A percentile compares a stretch with the other conserved stretches of the same genome.
Evolutionary conservation across 2,113 vertebrate genomes (phyloP).

Genomic region (Rhadina sibilatrix): DNA sequence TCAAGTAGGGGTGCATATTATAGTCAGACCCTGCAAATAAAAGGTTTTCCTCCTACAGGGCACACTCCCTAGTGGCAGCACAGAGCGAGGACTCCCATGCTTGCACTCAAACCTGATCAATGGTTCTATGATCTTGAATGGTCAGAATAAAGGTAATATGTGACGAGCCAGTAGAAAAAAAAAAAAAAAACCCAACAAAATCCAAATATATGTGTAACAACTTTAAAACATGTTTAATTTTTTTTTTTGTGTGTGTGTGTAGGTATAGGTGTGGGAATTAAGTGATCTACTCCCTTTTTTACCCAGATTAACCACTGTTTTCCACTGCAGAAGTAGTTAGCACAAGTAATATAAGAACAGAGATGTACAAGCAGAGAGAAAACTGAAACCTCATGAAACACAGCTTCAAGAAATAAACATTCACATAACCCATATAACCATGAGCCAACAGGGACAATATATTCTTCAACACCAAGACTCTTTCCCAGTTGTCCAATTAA

Average conservation of each 20-base stretch:
- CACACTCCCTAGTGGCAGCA: neutral
- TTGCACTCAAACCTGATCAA: neutral
- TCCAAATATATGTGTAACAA: neutral
- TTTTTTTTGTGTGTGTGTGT: neutral
- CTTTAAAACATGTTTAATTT: neutral
- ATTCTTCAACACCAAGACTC: neutral
- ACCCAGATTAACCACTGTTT: neutral
- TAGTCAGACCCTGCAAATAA: neutral
- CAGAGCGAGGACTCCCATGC: neutral
- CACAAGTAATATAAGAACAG: neutral
- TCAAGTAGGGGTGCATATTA: neutral
- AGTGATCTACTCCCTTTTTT: neutral
- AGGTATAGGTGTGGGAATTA: neutral
- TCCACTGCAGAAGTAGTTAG: neutral
- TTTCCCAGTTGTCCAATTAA: neutral
- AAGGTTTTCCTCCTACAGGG: neutral
- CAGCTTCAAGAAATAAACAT: neutral
- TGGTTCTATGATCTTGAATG: neutral
- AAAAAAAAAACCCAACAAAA: neutral
- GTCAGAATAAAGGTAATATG: neutral
- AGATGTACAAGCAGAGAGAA: neutral
- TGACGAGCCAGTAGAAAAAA: neutral
- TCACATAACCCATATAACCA: neutral
- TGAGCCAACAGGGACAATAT: rapidly evolving
- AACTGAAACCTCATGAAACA: neutral